Conservation (phyloP, 1,140 invertebrate genomes). For the Drosophila nigrodunni region DNA sequence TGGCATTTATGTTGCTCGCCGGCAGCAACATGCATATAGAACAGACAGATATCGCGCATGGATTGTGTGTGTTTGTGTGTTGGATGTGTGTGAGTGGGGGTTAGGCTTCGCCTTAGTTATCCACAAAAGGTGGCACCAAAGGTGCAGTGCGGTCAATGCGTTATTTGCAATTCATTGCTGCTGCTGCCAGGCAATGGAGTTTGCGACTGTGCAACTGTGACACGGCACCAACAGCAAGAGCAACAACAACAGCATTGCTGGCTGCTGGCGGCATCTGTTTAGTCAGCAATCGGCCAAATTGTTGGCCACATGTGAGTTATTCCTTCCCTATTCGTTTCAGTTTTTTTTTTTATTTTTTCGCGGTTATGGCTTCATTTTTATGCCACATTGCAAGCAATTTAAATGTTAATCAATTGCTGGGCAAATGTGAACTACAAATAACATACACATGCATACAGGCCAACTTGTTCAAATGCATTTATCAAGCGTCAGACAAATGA, state of each 20-base stretch:
- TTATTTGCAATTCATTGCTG: slow-evolving; percentile 81
- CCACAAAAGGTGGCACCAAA: slow-evolving; percentile 78
- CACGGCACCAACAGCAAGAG: slow-evolving; percentile 8
- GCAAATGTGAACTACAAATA: slow-evolving; percentile 27
- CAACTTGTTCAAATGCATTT: slow-evolving; percentile 40
- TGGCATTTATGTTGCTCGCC: slow-evolving; percentile 65
- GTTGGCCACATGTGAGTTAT: slow-evolving; percentile 31
- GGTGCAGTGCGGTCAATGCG: slow-evolving; percentile 79
- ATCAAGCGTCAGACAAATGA: slow-evolving; percentile 32
- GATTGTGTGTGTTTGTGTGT: background rate
- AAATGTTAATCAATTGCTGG: slow-evolving; percentile 77
- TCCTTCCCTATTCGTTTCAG: background rate
- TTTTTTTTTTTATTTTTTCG: slow-evolving; percentile 39
- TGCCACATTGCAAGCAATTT: slow-evolving; percentile 75
- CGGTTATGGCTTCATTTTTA: slow-evolving; percentile 73
- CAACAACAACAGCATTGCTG: slow-evolving; percentile 8
- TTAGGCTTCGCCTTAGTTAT: slow-evolving; percentile 67
- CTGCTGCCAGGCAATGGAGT: slow-evolving; percentile 44
- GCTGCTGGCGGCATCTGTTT: slow-evolving; percentile 33
- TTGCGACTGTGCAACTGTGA: slow-evolving; percentile 52
- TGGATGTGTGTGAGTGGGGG: slow-evolving; percentile 8
- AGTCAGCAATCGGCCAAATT: slow-evolving; percentile 13
- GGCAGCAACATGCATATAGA: slow-evolving; percentile 51
- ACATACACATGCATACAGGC: slow-evolving; percentile 43
- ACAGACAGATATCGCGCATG: slow-evolving; percentile 66